A percentile compares a stretch with the other conserved stretches of the same genome.
Evolutionary conservation across 2,113 vertebrate species (phyloP).

Genomic region (human): GRCh38 chr21:42329001-42329500

Average conservation of each 20-base stretch:
- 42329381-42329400: too few relatives aligned
- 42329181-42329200: fast-evolving
- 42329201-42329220: not conserved
- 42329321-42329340: not conserved
- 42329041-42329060: not conserved
- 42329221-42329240: not conserved
- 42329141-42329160: not conserved
- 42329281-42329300: not conserved
- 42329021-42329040: not conserved
- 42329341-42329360: too few relatives aligned
- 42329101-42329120: not conserved
- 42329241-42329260: too few relatives aligned
- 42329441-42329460: too few relatives aligned
- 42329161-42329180: not conserved
- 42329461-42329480: too few relatives aligned
- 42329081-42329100: not conserved
- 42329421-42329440: too few relatives aligned
- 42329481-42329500: too few relatives aligned
- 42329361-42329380: too few relatives aligned
- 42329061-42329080: not conserved
- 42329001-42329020: not conserved
- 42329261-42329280: not conserved
- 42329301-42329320: not conserved
- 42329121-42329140: not conserved
- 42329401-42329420: too few relatives aligned